Base-by-base conservation (phyloP, 2,888 invertebrate species). In the Coelopa pilipes region DNA sequence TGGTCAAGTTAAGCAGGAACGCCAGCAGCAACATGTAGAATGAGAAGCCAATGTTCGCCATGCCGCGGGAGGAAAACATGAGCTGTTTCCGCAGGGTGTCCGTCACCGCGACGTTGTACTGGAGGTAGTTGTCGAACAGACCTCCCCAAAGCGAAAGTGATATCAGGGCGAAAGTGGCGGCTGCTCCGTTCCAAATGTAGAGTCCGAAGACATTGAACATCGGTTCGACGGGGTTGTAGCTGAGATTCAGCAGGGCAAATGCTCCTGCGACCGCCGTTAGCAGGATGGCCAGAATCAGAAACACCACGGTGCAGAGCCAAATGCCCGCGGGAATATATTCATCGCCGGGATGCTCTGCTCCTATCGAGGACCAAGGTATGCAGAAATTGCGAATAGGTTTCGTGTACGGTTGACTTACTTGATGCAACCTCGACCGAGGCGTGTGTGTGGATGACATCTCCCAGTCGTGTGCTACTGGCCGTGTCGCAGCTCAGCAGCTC, bases 151-250 rank as follows among this genome's bases (percentile, higher is more conserved):
- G 76, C 11, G 85, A 78, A 67, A 89, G 74, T 1, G 84, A 79
- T 21, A 88, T 21, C 7, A 87, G 70, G 17, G 81, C 79, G 49
- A 76, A 79, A 60, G 78, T 79, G 21, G 82, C 81, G 34, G 91
- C 90, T 46, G 90, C 79, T 5, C 85, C 87, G 81, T 92, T 92
- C 89, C 91, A 92, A 15, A 91, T 82, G 80, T 90, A 92, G 12
- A 92, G 85, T 2, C 92, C 92, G 74, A 88, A 87, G 19, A 81
- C 76, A 59, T 80, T 81, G 11, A 80, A 80, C 74, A 82, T 78
- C 34, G 89, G 88, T 83, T 91, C 90, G 5, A 91, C 88, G 1
- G 92, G 92, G 81, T 90, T 91, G 13, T 89, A 88, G 55, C 89
- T 88, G 1, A 90, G 88, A 82, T 92, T 92, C 81, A 90, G 89